A percentile compares a stretch with the other conserved stretches of the same genome.
Evolutionary conservation across 2,797 vertebrate species (phyloP).

Genomic region (Peromyscus attwateri): DNA sequence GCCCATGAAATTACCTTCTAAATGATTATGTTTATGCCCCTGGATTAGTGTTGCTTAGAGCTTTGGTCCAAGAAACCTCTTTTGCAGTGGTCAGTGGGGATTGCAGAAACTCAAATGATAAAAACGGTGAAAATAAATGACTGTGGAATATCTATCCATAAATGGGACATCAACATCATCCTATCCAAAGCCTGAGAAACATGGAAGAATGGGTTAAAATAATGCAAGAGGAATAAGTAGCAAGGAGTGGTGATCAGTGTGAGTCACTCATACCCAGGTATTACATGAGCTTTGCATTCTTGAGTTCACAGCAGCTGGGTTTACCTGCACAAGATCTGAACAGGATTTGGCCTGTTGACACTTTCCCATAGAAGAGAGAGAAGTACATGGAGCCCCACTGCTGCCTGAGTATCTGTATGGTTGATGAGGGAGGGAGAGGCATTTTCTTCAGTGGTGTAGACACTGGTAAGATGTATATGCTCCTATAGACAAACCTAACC

Average conservation of each 20-base stretch:
- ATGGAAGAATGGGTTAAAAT: background rate
- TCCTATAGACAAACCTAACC: background rate
- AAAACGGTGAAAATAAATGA: background rate
- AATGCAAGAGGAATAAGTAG: background rate
- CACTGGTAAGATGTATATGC: background rate
- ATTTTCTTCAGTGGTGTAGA: background rate
- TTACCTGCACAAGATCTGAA: background rate
- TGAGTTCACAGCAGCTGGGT: background rate
- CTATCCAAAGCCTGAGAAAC: background rate
- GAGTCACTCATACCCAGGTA: background rate
- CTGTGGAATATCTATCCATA: background rate
- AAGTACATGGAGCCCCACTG: background rate
- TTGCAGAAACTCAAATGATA: background rate
- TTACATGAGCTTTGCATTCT: background rate
- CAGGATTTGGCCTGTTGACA: background rate
- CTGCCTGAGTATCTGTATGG: background rate
- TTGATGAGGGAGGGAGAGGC: background rate
- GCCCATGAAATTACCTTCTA: background rate
- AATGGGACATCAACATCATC: background rate
- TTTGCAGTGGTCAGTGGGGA: background rate
- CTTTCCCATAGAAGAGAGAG: background rate
- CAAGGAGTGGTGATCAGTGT: background rate
- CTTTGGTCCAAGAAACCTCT: background rate
- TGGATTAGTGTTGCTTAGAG: background rate
- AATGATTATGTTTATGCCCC: background rate